Percentiles rank a stretch among this genome's conserved stretches.
Conservation (phyloP, 2,888 invertebrate genomes). For the Spodoptera littoralis region DNA sequence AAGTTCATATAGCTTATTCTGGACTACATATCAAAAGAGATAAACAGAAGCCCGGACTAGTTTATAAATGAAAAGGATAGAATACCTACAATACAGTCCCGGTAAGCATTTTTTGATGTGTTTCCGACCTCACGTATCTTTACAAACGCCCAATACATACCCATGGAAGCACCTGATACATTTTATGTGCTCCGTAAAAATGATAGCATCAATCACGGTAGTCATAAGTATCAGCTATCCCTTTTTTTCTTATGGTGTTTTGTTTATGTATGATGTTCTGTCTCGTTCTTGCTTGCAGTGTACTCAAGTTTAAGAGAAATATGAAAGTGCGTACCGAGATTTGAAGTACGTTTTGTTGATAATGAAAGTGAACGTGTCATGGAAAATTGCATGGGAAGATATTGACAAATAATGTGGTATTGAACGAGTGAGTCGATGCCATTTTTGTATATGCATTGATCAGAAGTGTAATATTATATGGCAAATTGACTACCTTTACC, state of each 20-base stretch:
- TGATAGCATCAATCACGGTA: conserved; percentile 51
- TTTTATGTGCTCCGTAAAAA: conserved; percentile 49
- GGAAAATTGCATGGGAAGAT: too few relatives aligned
- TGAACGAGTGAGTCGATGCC: too few relatives aligned
- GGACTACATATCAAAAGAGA: not conserved
- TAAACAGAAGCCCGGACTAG: conserved; percentile 21
- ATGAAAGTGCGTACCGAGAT: conserved; percentile 13
- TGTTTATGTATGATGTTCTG: not conserved
- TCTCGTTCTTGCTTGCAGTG: conserved; percentile 19
- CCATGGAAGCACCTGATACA: conserved; percentile 49
- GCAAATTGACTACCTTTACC: too few relatives aligned
- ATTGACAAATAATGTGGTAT: too few relatives aligned
- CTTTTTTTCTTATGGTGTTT: conserved; percentile 4
- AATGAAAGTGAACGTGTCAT: conserved; percentile 9
- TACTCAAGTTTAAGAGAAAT: conserved; percentile 22
- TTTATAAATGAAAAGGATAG: conserved; percentile 29
- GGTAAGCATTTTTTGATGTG: conserved; percentile 56
- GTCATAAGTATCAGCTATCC: conserved; percentile 16
- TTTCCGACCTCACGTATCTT: conserved; percentile 52
- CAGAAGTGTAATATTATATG: too few relatives aligned
- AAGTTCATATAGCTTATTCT: too few relatives aligned
- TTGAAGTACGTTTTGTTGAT: conserved; percentile 17
- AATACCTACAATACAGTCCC: conserved; percentile 11
- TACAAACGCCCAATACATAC: conserved; percentile 34
- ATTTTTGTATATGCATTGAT: too few relatives aligned